phyloP scores from a whole-genome alignment of 2,797 vertebrate species.

The Pseudochirops corinnae region DNA sequence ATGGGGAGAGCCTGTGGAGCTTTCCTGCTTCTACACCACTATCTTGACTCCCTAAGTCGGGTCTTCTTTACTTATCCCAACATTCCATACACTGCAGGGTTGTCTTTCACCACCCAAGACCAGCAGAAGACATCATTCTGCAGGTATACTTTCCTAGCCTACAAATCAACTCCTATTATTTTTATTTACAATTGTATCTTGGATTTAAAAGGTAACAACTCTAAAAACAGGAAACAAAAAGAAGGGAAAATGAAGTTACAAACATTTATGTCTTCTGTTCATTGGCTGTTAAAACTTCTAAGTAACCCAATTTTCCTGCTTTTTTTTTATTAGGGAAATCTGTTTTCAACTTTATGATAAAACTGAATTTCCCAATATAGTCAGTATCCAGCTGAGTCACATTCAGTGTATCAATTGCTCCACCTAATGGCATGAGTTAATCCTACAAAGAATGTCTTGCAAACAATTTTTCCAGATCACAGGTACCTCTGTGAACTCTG shows the following conservation, averaged over 20 bases:
- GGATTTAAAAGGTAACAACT: constrained; percentile 27
- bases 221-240: constrained; percentile 56
- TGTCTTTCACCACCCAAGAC: not conserved
- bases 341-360: constrained; percentile 72
- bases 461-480: constrained; percentile 38
- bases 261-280: constrained; percentile 59
- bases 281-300: constrained; percentile 77
- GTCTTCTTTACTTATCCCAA: not conserved
- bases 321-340: constrained; percentile 73
- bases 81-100: not conserved
- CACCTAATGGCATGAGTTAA: constrained; percentile 80
- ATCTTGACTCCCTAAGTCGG: not conserved
- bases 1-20: too few relatives aligned
- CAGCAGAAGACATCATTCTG: not conserved
- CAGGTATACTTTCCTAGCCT: not conserved
- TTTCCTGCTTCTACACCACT: too few relatives aligned
- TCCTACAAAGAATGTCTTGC: constrained; percentile 54
- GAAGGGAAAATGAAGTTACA: constrained; percentile 62
- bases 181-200: not conserved
- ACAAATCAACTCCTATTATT: not conserved
- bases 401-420: constrained; percentile 78
- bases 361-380: constrained; percentile 54
- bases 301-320: constrained; percentile 75
- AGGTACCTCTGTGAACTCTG: constrained; percentile 44
- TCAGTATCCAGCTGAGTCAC: constrained; percentile 26